Base-by-base conservation (phyloP, 1,140 invertebrate species). In the Alviniconcha marisindica region DNA sequence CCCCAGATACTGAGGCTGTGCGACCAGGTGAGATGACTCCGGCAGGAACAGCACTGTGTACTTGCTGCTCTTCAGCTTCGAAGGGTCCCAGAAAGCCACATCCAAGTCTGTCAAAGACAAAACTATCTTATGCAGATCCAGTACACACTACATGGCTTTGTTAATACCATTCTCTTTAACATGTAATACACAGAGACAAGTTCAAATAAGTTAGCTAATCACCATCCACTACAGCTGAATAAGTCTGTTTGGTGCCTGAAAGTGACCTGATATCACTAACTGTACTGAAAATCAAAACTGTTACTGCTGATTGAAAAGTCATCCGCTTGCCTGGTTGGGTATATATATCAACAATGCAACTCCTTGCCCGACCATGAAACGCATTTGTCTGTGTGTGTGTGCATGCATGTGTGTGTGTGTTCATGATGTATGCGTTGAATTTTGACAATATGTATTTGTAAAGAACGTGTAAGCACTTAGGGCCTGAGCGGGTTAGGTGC, bases 41-140 rank as follows among this genome's bases (percentile, higher is more conserved):
- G 78, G 78, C 1, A 80, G 24, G 18, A 80, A 44, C 38, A 80
- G n/a, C 2, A 80, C 38, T n/a, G 51, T 69, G 78, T 80, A 80
- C 28, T 31, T 80, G 78, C 78, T 66, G 36, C 12, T n/a, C 56
- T 31, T 28, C 28, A 63, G 36, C 21, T 80, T 69, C 21, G 15
- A 36, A 10, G 60, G 56, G 24, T 69, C 40, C 56, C 78, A 63
- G 42, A 80, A 80, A 4, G 21, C 31, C 21, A 38, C 54, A 69
- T 80, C 78, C 4, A 80, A 60, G 7, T 80, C 78, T 80, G 60
- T 21, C 31, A 33, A 21, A 31, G n/a, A 44, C 18, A 21, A 0
- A 24, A 12, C 18, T n/a, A 66, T n/a, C 12, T 28, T 28, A 31
- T 66, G 5, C 60, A 66, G 10, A 24, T 66, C 18, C n/a, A 66